Percentiles rank a stretch among this genome's conserved stretches.
Conservation (phyloP, 2,888 invertebrate species). For the Drosophila tripunctata region DNA sequence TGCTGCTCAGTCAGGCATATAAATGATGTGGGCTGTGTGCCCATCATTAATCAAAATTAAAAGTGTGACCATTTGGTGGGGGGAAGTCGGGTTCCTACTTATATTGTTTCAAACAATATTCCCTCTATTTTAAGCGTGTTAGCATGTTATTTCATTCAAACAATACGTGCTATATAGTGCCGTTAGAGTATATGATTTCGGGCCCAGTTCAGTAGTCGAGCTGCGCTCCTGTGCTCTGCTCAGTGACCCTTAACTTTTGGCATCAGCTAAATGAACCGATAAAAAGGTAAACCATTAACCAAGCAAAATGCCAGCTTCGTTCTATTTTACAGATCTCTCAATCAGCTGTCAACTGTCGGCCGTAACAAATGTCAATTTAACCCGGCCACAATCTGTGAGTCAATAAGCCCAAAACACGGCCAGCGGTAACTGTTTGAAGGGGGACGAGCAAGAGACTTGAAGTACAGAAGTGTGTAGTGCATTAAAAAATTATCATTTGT, state of each 20-base stretch:
- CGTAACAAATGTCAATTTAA: constrained; percentile 54
- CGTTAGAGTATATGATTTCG: background rate
- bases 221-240: constrained; percentile 13
- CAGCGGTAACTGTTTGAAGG: no score
- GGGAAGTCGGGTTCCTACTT: background rate
- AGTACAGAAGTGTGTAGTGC: background rate
- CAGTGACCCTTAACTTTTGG: constrained; percentile 53
- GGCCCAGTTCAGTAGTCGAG: background rate
- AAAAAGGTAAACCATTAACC: constrained; percentile 59
- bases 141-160: constrained; percentile 4
- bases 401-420: constrained; percentile 36
- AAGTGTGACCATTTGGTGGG: constrained; percentile 55
- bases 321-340: constrained; percentile 53
- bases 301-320: constrained; percentile 15
- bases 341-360: constrained; percentile 66
- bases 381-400: constrained; percentile 48
- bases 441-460: background rate
- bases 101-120: constrained; percentile 6
- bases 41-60: constrained; percentile 73
- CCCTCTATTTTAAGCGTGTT: constrained; percentile 2
- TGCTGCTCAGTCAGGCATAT: constrained; percentile 59
- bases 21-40: constrained; percentile 65
- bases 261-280: constrained; percentile 56
- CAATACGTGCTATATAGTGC: background rate
- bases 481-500: constrained; percentile 28